These are phyloP conservation scores for Poecilia gillii DNA, from an alignment of 2,797 vertebrate species.

Conservation along the genomic window DNA sequence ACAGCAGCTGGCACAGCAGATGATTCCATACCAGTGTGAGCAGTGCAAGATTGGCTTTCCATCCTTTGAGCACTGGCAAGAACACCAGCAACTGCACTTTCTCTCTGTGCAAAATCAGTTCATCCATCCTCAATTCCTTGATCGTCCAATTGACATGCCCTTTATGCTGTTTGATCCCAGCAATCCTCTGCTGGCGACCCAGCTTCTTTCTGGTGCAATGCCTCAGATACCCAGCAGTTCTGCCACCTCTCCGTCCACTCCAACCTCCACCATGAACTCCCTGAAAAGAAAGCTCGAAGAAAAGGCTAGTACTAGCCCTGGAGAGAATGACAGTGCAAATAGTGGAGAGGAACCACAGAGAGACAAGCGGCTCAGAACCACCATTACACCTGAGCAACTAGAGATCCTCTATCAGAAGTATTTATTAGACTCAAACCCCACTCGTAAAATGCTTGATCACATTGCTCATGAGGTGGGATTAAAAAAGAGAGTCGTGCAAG, in stretches of 20 bases:
- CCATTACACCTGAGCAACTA: conserved; percentile 98
- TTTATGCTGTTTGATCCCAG: conserved; percentile 99
- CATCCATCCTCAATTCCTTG: conserved; percentile 96
- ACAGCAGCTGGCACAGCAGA: conserved; percentile 93
- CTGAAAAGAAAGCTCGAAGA: conserved; percentile 98
- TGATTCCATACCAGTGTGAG: conserved; percentile 98
- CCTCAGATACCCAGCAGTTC: conserved; percentile 95
- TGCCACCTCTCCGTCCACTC: conserved; percentile 96
- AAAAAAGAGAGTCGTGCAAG: conserved; percentile 98
- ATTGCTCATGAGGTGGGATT: conserved; percentile 98
- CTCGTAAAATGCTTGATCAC: conserved; percentile 99
- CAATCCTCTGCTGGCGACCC: conserved; percentile 95
- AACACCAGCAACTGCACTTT: conserved; percentile 99
- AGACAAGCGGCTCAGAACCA: conserved; percentile 97
- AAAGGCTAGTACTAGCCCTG: conserved; percentile 96
- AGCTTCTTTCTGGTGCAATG: conserved; percentile 93
- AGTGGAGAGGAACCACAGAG: conserved; percentile 97
- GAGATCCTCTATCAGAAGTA: conserved; percentile 99
- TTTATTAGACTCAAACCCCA: conserved; percentile 97
- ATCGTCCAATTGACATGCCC: conserved; percentile 95
- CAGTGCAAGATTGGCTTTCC: conserved; percentile 98
- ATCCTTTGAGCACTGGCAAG: conserved; percentile 99
- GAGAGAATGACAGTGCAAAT: conserved; percentile 96
- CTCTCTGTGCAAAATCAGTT: conserved; percentile 98
- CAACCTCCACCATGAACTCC: conserved; percentile 96